These are phyloP conservation scores for Lycodopsis pacificus DNA, from an alignment of 2,797 vertebrate species.

Conservation along the genomic window DNA sequence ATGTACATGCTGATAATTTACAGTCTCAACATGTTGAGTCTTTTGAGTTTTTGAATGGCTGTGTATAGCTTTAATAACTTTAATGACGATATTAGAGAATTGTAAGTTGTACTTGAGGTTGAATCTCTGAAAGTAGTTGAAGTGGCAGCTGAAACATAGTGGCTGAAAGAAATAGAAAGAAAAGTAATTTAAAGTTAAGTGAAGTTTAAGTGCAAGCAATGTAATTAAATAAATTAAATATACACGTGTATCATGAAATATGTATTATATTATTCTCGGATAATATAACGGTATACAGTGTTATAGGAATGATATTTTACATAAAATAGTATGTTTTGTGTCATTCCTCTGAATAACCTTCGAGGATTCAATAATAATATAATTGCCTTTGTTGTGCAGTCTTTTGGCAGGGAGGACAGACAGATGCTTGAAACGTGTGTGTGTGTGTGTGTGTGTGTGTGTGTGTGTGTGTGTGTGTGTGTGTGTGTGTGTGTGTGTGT, in stretches of 20 bases:
- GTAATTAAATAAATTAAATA: background rate
- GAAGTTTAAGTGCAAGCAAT: background rate
- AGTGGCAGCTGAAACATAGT: slow-evolving; percentile 7
- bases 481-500: no score
- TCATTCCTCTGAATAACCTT: background rate
- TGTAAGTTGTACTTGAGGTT: background rate
- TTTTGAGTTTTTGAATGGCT: background rate
- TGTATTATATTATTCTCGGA: background rate
- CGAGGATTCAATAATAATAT: background rate
- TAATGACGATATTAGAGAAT: background rate
- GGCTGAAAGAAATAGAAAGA: background rate
- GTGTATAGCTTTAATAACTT: background rate
- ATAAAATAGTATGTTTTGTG: background rate
- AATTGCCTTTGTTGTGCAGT: background rate
- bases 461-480: no score
- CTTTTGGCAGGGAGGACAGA: background rate
- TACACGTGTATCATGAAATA: background rate
- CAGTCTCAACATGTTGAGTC: background rate
- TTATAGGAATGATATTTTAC: background rate
- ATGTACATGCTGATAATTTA: background rate
- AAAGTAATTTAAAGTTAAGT: background rate
- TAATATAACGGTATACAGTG: background rate
- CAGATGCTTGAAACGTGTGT: background rate
- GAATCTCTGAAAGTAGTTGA: background rate
- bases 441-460: no score